Base-by-base conservation (phyloP, 2,888 invertebrate genomes). In the Sarcophaga caerulescens region DNA sequence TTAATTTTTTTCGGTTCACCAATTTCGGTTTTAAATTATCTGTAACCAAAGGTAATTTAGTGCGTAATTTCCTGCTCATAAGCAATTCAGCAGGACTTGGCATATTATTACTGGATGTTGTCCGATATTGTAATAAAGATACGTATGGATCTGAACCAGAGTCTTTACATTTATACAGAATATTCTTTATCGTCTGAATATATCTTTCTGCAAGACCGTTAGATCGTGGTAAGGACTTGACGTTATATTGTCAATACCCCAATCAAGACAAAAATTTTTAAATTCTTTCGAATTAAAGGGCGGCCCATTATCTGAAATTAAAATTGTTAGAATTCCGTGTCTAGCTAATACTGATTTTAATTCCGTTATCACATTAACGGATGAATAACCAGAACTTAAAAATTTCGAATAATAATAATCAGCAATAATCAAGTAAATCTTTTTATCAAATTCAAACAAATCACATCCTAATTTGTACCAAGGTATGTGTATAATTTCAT, bases 161-260 rank as follows among this genome's bases (percentile, higher is more conserved):
- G 25, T 82, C 73, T 11, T 62, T 62, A 35, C 76, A 79, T 65
- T 87, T 84, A 4, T 47, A 59, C 10, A 87, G 76, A 68, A 84
- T 47, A 63, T 76, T 85, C 47, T 85, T 88, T 10, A 87, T 73
- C 17, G 84, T 87, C 68, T 87, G 81, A 45, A 87, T 79, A 21
- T 81, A 70, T 35, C 87, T 84, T 81, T 88, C 88, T 12, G 85
- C 87, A 21, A 88, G 69, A 12, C 88, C 88, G 71, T 88, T 88
- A 47, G 88, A 88, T 68, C 87, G 75, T 25, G 75, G 63, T 84
- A 87, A 23, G 88, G 87, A 69, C 85, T 87, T 8, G 87, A 87
- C 11, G 83, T 87, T 12, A 79, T 69, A 70, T 83, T 85, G 1
- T 87, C 66, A 65, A 87, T 85, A 62, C 82, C 83, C 83, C 87